Conservation (phyloP, 2,888 invertebrate genomes). For the Leucophenga montana region DNA sequence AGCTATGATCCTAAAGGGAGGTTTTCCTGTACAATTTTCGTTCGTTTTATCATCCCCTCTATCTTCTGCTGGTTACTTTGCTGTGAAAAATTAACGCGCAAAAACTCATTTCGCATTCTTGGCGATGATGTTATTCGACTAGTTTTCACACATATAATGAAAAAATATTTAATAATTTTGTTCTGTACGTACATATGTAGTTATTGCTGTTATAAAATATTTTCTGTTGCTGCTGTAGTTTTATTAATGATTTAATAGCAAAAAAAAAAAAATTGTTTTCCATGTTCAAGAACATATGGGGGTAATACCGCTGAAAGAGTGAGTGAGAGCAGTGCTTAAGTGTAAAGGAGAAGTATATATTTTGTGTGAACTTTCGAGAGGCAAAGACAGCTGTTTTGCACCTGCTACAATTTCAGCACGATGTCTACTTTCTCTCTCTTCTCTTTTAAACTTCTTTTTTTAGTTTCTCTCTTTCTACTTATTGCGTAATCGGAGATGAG, state of each 20-base stretch:
- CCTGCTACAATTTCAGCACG: not conserved
- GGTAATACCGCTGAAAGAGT: not conserved
- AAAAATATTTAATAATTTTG: not conserved
- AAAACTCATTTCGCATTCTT: conserved; percentile 20
- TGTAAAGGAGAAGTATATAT: too few species aligned
- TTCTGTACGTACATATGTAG: not conserved
- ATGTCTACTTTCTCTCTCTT: too few species aligned
- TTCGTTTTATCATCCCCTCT: too few species aligned
- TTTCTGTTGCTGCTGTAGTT: conserved; percentile 9
- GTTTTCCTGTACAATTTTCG: too few species aligned
- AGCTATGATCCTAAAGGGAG: too few species aligned
- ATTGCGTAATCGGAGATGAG: too few species aligned
- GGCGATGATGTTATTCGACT: conserved; percentile 25
- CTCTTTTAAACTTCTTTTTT: too few species aligned
- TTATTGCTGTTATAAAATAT: not conserved
- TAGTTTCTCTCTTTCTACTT: too few species aligned
- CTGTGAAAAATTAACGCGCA: not conserved
- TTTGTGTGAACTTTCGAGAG: too few species aligned
- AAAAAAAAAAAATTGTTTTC: not conserved
- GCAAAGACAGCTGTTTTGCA: not conserved
- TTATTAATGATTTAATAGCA: not conserved
- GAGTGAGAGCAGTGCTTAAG: not conserved
- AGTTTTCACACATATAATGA: not conserved
- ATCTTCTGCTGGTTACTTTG: too few species aligned
- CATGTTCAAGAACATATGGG: too few species aligned